Evolutionary conservation across 2,888 invertebrate species (phyloP).

Genomic region (Apantesis nais): DNA sequence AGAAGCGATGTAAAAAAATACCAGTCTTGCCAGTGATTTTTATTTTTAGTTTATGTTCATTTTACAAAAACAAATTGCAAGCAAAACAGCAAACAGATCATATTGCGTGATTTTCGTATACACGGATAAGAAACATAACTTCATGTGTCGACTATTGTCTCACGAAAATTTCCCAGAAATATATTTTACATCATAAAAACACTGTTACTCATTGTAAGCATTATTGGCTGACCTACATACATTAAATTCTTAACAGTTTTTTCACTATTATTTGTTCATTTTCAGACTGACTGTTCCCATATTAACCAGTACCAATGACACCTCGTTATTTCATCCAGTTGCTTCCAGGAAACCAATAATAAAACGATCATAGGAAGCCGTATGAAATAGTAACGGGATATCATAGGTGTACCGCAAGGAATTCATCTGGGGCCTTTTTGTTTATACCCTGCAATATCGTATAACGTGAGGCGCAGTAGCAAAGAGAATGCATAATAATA

Average conservation of each 20-base stretch:
- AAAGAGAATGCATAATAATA: slow-evolving; percentile 48
- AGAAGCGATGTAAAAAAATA: too few relatives aligned
- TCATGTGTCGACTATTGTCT: background rate
- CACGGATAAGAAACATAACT: background rate
- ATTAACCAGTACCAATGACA: slow-evolving; percentile 18
- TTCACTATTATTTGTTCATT: slow-evolving; percentile 47
- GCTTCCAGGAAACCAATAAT: slow-evolving; percentile 41
- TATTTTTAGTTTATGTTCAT: background rate
- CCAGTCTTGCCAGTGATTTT: background rate
- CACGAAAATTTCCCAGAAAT: background rate
- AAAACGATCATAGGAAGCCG: slow-evolving; percentile 32
- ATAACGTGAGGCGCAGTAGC: slow-evolving; percentile 41
- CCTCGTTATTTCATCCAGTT: slow-evolving; percentile 33
- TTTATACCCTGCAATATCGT: slow-evolving; percentile 42
- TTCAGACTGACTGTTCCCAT: slow-evolving; percentile 42
- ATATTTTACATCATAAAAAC: background rate
- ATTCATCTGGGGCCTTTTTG: slow-evolving; percentile 64
- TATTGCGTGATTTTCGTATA: background rate
- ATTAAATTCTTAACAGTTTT: slow-evolving; percentile 45
- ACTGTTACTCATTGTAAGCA: slow-evolving; percentile 24
- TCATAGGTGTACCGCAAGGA: slow-evolving; percentile 64
- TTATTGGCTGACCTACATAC: slow-evolving; percentile 52
- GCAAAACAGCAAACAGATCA: background rate
- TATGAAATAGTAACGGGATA: slow-evolving; percentile 48
- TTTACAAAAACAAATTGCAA: background rate